Evolutionary conservation across 2,888 invertebrate genomes (phyloP).

Genomic region (Lagria hirta): DNA sequence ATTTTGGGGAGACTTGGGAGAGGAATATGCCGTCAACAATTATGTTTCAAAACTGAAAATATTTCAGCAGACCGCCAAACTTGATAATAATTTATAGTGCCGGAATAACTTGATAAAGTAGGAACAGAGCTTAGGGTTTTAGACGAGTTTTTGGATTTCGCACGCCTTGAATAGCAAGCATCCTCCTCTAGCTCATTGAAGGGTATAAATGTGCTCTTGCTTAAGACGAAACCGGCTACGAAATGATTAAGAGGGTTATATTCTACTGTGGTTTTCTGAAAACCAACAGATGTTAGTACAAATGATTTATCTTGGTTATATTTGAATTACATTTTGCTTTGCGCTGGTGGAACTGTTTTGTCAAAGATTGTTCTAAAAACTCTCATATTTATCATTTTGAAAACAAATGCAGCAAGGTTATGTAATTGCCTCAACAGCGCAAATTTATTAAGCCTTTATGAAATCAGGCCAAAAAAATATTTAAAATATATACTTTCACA

Average conservation of each 20-base stretch:
- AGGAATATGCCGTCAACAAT: slow-evolving; percentile 11
- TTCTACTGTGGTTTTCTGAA: slow-evolving; percentile 41
- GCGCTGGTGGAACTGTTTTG: too few relatives aligned
- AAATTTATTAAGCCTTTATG: too few relatives aligned
- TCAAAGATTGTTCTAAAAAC: too few relatives aligned
- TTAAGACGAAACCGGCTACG: slow-evolving; percentile 35
- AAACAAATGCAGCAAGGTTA: too few relatives aligned
- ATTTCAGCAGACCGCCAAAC: slow-evolving; percentile 21
- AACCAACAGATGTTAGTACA: slow-evolving; percentile 44
- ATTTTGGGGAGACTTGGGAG: slow-evolving; percentile 28
- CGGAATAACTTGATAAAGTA: slow-evolving; percentile 37
- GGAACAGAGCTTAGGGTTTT: slow-evolving; percentile 11
- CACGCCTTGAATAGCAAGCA: slow-evolving; percentile 5
- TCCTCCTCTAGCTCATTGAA: slow-evolving; percentile 14
- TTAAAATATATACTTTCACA: too few relatives aligned
- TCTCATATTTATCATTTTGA: too few relatives aligned
- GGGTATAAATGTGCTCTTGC: slow-evolving; percentile 30
- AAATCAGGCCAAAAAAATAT: too few relatives aligned
- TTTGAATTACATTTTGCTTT: slow-evolving; percentile 41
- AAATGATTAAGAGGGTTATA: slow-evolving; percentile 46
- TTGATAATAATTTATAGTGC: slow-evolving; percentile 40
- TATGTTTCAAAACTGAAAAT: slow-evolving; percentile 10
- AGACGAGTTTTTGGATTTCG: slow-evolving; percentile 20
- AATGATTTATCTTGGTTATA: slow-evolving; percentile 43
- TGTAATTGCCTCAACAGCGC: too few relatives aligned